These are phyloP conservation scores for Epinotia demarniana DNA, from an alignment of 2,888 invertebrate genomes.

Conservation along the genomic window DNA sequence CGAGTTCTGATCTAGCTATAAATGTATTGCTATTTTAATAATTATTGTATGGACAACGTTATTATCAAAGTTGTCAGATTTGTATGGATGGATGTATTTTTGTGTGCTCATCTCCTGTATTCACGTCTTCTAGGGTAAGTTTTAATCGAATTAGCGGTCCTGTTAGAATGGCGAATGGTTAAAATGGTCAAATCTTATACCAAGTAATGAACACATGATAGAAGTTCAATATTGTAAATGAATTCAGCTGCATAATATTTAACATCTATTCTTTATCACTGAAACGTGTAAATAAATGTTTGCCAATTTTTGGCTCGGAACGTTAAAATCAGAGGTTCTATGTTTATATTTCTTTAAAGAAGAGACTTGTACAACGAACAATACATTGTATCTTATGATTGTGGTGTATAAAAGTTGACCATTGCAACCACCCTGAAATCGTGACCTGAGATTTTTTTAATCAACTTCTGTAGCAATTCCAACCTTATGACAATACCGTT, in stretches of 20 bases:
- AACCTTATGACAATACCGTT: not conserved
- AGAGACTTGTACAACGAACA: too few relatives aligned
- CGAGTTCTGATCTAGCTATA: constrained; percentile 39
- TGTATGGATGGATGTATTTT: constrained; percentile 42
- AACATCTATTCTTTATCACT: too few relatives aligned
- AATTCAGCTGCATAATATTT: too few relatives aligned
- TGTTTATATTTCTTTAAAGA: too few relatives aligned
- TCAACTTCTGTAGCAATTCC: not conserved
- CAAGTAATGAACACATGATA: not conserved
- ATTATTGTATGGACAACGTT: constrained; percentile 40
- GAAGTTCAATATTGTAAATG: too few relatives aligned
- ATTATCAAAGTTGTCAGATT: constrained; percentile 37
- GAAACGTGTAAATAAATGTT: too few relatives aligned
- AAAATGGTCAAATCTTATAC: constrained; percentile 26
- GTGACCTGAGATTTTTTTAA: constrained; percentile 22
- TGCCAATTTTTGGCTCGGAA: too few relatives aligned
- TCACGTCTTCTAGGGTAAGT: constrained; percentile 36
- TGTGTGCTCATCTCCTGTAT: constrained; percentile 41
- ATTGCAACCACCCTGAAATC: constrained; percentile 13
- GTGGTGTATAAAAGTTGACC: constrained; percentile 5
- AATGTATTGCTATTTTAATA: constrained; percentile 44
- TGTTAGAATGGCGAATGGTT: constrained; percentile 18
- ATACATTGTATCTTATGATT: not conserved
- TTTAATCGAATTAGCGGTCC: constrained; percentile 34
- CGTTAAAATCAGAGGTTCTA: too few relatives aligned